phyloP scores from a whole-genome alignment of 2,888 invertebrate genomes.

The Yponomeuta cagnagella region DNA sequence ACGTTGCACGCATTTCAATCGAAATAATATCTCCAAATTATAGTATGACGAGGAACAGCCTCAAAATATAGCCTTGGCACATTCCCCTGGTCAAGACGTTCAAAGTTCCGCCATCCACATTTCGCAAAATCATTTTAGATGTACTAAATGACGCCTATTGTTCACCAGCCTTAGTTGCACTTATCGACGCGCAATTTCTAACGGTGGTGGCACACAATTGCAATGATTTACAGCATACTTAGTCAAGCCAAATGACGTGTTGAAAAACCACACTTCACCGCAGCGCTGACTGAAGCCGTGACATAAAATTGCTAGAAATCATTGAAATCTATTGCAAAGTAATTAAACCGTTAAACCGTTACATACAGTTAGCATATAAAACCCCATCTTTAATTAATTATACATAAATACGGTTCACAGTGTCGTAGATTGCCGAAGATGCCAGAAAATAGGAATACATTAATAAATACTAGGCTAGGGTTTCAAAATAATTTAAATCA shows the following conservation, averaged over 20 bases:
- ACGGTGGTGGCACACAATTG: background rate
- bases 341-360: conserved; percentile 29
- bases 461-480: background rate
- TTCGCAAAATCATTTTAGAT: too few species aligned
- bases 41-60: too few species aligned
- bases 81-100: too few species aligned
- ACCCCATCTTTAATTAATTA: background rate
- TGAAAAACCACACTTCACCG: background rate
- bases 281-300: conserved; percentile 2
- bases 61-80: too few species aligned
- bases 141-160: too few species aligned
- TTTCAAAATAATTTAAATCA: background rate
- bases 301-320: conserved; percentile 25
- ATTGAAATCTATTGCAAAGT: conserved; percentile 32
- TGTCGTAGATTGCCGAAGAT: background rate
- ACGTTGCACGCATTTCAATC: too few species aligned
- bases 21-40: too few species aligned
- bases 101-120: too few species aligned
- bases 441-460: background rate
- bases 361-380: conserved; percentile 27
- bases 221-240: background rate
- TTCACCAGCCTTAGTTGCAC: too few species aligned
- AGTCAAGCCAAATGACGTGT: background rate
- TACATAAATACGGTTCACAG: background rate
- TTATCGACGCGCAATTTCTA: background rate